Evolutionary conservation across 2,888 invertebrate genomes (phyloP).

Genomic region (Hydraecia micacea): DNA sequence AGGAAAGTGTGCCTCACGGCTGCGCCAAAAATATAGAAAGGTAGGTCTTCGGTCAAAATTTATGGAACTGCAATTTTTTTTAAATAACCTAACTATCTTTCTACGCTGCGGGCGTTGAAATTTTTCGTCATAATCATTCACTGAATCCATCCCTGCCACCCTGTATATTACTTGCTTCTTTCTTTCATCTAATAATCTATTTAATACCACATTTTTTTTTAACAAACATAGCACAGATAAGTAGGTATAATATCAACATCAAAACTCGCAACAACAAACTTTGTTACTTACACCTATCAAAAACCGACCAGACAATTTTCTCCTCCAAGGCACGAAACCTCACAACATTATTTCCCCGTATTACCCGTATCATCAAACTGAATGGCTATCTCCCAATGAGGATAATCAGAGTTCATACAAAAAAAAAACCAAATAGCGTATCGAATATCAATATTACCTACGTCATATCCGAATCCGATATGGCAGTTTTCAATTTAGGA

Average conservation of each 20-base stretch:
- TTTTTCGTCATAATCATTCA: no score
- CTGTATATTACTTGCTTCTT: neutral
- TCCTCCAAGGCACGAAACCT: slow-evolving; percentile 13
- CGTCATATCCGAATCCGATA: slow-evolving; percentile 49
- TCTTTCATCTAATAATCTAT: neutral
- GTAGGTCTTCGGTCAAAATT: no score
- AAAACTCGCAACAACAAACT: neutral
- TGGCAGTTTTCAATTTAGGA: slow-evolving; percentile 60
- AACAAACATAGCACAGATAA: neutral
- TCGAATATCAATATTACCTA: slow-evolving; percentile 43
- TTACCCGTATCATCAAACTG: slow-evolving; percentile 54
- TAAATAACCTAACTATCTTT: no score
- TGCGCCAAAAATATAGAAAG: no score
- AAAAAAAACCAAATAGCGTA: slow-evolving; percentile 37
- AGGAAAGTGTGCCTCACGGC: no score
- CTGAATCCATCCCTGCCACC: no score
- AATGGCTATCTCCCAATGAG: slow-evolving; percentile 40
- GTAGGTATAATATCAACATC: neutral
- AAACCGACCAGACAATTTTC: slow-evolving; percentile 28
- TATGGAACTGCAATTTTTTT: no score
- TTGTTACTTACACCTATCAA: slow-evolving; percentile 28
- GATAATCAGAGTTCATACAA: slow-evolving; percentile 28
- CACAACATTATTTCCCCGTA: slow-evolving; percentile 37
- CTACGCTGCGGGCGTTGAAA: no score
- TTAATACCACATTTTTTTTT: neutral